Base-by-base conservation (phyloP, 2,113 vertebrate genomes). In the Otus sunia region DNA sequence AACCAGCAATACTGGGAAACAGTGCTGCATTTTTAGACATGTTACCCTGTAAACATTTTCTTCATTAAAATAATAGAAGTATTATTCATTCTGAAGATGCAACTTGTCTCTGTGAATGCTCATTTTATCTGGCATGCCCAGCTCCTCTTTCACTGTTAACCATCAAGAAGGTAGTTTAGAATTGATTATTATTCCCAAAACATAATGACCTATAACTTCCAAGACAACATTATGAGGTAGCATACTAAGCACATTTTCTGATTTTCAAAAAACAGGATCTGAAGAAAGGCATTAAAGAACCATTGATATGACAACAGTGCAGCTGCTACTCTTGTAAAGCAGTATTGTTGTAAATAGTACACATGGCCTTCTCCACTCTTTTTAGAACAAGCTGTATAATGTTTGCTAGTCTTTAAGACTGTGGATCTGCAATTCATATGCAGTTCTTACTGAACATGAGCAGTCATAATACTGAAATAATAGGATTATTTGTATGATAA, bases 21-120 rank as follows among this genome's bases (percentile, higher is more conserved):
- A 93, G n/a, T 59, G 55, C 78, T 90, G 88, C 53, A 80, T 79
- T 94, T 96, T 96, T 84, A 67, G 81, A 95, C 53, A 63, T 88
- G 19, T 95, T 56, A 62, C 58, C 18, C 32, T 87, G 81, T 56
- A 88, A 95, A 47, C n/a, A 84, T 86, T 94, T 74, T 95, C 55
- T 96, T 93, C 67, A 76, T 85, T 90, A 88, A 91, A 86, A 96
- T 53, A 85, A 72, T 8, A 76, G 17, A 88, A 91, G 9, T n/a
- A 84, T 76, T 64, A 95, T 59, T 94, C 12, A 83, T 89, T 79
- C 19, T 83, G 81, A 88, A 90, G 74, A 90, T 15, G 23, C 6
- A 86, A 25, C 39, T 68, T 85, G 41, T 64, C 34, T 53, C 64
- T 79, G 45, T 32, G 55, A 86, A 76, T 10, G 21, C 3, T 77